Base-by-base conservation (phyloP, 2,888 invertebrate species). In the Cataglyphis albicans region DNA sequence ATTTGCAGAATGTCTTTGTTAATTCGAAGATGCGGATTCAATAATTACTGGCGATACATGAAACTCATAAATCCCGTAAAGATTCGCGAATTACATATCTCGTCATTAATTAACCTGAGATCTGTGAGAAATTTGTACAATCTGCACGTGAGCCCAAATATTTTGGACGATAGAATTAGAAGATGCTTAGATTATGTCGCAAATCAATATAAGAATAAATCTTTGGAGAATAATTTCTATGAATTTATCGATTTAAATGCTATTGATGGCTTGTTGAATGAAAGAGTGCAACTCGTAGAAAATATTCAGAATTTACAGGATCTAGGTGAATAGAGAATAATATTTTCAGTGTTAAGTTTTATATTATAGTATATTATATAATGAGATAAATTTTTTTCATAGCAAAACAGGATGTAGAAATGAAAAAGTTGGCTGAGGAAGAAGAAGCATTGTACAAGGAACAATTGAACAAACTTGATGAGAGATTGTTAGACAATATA, bases 381-480 rank as follows among this genome's bases (percentile, higher is more conserved):
- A 73, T 55, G 4, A 41, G 41, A 81, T 21, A 72, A 52, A 29
- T 52, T 57, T 59, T 65, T 55, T 38, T 84, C 85, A 84, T 38
- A 91, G 91, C 48, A 6, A 68, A 64, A 59, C 85, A 95, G 59
- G 96, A 97, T 76, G 95, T 95, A 76, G 97, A 97, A 89, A 96
- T 98, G 94, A 96, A 95, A 81, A 94, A 96, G 82, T 95, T 97
- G 89, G 96, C 97, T 9, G 95, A 96, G 89, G 97, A 97, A 91
- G 98, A 98, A 93, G 96, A 96, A 80, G 90, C 94, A 61, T 92
- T 95, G 44, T 97, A 97, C 90, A 93, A 96, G 32, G 93, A 95
- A 57, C 95, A 96, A 38, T 90, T 98, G 48, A 95, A 94, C 55
- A 94, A 95, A 86, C 93, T 97, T 1, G 96, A 97, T 89, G 90